Conservation (phyloP, 2,888 invertebrate species). For the Machimus rusticus region DNA sequence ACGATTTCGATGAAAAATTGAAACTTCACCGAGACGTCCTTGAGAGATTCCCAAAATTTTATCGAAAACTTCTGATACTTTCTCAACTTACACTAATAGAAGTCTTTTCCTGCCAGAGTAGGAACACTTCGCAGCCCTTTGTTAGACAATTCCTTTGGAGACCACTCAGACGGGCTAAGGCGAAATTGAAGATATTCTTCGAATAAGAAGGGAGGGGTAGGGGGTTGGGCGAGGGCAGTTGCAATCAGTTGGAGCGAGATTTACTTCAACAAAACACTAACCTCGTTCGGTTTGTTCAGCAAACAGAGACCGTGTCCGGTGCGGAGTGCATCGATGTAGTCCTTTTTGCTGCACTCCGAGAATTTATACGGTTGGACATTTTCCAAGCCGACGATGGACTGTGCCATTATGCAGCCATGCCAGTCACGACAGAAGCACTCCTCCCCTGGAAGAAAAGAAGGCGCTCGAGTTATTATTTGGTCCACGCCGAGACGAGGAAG, state of each 20-base stretch:
- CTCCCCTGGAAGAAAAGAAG: slow-evolving; percentile 65
- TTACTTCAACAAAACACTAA: slow-evolving; percentile 57
- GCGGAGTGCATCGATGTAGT: slow-evolving; percentile 87
- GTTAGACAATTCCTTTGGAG: background rate
- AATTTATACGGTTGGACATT: slow-evolving; percentile 97
- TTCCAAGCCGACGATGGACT: slow-evolving; percentile 88
- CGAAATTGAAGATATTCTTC: background rate
- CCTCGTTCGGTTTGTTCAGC: slow-evolving; percentile 93
- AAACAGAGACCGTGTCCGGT: slow-evolving; percentile 91
- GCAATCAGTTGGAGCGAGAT: background rate
- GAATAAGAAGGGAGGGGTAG: background rate
- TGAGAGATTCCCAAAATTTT: background rate
- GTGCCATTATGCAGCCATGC: slow-evolving; percentile 97
- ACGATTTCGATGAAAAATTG: background rate
- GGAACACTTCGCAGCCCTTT: background rate
- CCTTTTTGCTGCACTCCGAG: slow-evolving; percentile 92
- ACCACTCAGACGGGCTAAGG: background rate
- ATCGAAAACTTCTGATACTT: background rate
- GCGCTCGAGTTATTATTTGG: slow-evolving; percentile 20
- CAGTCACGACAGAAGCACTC: slow-evolving; percentile 91
- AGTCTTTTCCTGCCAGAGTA: background rate
- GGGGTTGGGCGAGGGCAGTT: background rate
- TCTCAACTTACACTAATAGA: background rate
- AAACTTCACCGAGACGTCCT: background rate
- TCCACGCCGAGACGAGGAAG: background rate